Base-by-base conservation (phyloP, 2,888 invertebrate genomes). In the Xanthorhoe designata region DNA sequence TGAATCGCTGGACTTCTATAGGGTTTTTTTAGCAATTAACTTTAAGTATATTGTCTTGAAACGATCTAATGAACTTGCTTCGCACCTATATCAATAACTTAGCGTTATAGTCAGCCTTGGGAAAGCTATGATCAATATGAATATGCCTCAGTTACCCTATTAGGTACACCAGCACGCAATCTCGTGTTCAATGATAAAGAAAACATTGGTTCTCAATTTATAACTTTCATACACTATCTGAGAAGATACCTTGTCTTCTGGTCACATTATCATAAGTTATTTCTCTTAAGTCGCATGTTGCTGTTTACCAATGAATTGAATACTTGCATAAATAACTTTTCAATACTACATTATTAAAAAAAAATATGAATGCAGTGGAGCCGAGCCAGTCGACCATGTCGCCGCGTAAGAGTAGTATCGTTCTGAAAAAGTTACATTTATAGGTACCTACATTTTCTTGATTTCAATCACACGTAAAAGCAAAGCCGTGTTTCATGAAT, bases 391-490 rank as follows among this genome's bases (percentile, higher is more conserved):
- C 51, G 60, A 63, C 54, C 60, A 52, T 52, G 18, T 45, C 67
- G 47, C 38, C 24, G 53, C 24, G 9, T 54, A 64, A 53, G 19
- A 29, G 32, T 24, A 10, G 50, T 47, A 47, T 45, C n/a, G 8
- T 47, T 47, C 53, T 64, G n/a, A 63, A 47, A 50, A 42, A 10
- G 32, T 32, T 32, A 32, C 32, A 32, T 47, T 51, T n/a, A n/a
- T n/a, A n/a, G 13, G 8, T 53, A 68, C 53, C n/a, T n/a, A n/a
- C n/a, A 61, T 53, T 64, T 66, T 57, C 51, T 47, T 57, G 49
- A 61, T 69, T 68, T 45, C 66, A 70, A 69, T 70, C 66, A 68
- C 18, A 52, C 59, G 59, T 61, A 63, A 74, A 70, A 70, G 72
- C 64, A 62, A 68, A 64, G 56, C 56, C 66, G 51, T 72, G 68